Evolutionary conservation across 1,140 invertebrate species (phyloP).

Genomic region (Caenorhabditis briggsae): DNA sequence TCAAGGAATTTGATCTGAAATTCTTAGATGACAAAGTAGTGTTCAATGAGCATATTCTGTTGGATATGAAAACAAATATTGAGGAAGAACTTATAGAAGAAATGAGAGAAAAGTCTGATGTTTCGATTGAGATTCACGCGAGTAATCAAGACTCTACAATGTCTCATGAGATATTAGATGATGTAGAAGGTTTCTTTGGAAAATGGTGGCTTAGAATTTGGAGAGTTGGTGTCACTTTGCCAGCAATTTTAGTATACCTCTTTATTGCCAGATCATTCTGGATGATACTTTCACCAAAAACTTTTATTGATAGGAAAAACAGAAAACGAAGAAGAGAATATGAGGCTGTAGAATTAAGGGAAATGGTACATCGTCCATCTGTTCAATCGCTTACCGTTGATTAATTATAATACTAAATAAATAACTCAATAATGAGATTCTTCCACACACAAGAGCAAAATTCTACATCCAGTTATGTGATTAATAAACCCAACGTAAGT

Average conservation of each 20-base stretch:
- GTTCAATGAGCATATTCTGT: slow-evolving; percentile 60
- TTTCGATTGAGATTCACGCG: slow-evolving; percentile 53
- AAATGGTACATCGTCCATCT: slow-evolving; percentile 59
- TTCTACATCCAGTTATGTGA: slow-evolving; percentile 67
- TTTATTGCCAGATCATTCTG: no score
- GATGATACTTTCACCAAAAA: no score
- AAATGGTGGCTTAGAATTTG: no score
- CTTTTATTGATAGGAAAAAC: slow-evolving; percentile 60
- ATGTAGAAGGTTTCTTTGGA: slow-evolving; percentile 66
- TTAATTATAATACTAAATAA: slow-evolving; percentile 67
- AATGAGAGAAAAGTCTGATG: slow-evolving; percentile 65
- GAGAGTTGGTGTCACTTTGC: no score
- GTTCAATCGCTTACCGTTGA: slow-evolving; percentile 61
- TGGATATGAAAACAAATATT: slow-evolving; percentile 64
- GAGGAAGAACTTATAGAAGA: slow-evolving; percentile 66
- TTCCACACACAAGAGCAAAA: slow-evolving; percentile 63
- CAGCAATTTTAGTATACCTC: no score
- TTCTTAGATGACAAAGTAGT: no score
- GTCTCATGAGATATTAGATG: slow-evolving; percentile 65
- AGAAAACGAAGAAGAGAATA: slow-evolving; percentile 33
- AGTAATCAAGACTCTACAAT: slow-evolving; percentile 63
- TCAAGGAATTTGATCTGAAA: no score
- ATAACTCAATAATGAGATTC: no score
- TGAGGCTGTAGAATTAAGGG: slow-evolving; percentile 25
- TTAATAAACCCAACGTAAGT: slow-evolving; percentile 47